These are phyloP conservation scores for Agrilus mali DNA, from an alignment of 2,888 invertebrate species.

Conservation along the genomic window DNA sequence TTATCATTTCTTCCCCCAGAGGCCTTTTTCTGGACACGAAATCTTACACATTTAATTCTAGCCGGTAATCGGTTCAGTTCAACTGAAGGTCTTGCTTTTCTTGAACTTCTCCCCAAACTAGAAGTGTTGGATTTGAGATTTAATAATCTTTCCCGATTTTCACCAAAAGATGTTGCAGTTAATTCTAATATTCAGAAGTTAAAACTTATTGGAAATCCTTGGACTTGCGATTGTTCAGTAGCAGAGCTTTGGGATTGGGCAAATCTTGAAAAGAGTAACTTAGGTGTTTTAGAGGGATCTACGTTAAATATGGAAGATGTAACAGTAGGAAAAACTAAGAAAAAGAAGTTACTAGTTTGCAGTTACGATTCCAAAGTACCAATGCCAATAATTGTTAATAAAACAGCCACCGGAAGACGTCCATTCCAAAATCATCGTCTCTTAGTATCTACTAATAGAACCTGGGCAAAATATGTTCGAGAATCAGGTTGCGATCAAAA, in stretches of 20 bases:
- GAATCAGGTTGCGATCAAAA: conserved; percentile 46
- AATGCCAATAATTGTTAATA: conserved; percentile 38
- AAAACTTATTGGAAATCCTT: conserved; percentile 55
- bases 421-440: conserved; percentile 46
- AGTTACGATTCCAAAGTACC: conserved; percentile 47
- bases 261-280: conserved; percentile 47
- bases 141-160: conserved; percentile 48
- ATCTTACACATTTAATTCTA: conserved; percentile 49
- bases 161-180: conserved; percentile 40
- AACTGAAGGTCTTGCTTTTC: conserved; percentile 40
- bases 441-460: conserved; percentile 45
- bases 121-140: conserved; percentile 50
- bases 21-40: conserved; percentile 47
- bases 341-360: conserved; percentile 50
- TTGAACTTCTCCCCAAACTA: conserved; percentile 41
- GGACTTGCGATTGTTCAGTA: conserved; percentile 55
- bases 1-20: conserved; percentile 45
- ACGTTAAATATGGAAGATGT: conserved; percentile 50
- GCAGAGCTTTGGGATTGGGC: conserved; percentile 66
- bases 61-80: conserved; percentile 42
- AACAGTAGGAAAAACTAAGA: conserved; percentile 48
- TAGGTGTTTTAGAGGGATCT: conserved; percentile 52
- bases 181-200: conserved; percentile 47
- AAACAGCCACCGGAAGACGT: conserved; percentile 39
- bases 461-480: conserved; percentile 60